Percentiles rank a stretch among this genome's conserved stretches.
Evolutionary conservation across 64 coral and sea anemone species (phyloP).

Genomic region (Montipora cactus): DNA sequence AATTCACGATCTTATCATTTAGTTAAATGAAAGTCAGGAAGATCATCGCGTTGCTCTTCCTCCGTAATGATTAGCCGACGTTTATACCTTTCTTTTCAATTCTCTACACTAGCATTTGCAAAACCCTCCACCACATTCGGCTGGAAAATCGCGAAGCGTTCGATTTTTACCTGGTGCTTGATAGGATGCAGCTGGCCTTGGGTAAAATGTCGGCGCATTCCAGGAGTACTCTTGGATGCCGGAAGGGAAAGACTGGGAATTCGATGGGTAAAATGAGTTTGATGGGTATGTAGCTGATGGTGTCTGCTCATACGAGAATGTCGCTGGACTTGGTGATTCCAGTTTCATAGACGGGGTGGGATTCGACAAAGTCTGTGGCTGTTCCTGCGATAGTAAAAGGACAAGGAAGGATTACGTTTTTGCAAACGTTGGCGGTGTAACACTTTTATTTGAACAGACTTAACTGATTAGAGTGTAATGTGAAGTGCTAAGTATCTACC

Average conservation of each 20-base stretch:
- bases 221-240: slow-evolving; percentile 2
- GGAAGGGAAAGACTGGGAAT: not conserved
- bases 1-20: too few relatives aligned
- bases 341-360: not conserved
- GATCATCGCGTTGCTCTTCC: too few relatives aligned
- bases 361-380: not conserved
- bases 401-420: not conserved
- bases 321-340: not conserved
- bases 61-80: too few relatives aligned
- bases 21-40: too few relatives aligned
- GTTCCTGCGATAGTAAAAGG: not conserved
- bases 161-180: slow-evolving; percentile 5
- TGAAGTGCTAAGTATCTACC: too few relatives aligned
- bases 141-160: not conserved
- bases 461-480: too few relatives aligned
- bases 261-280: not conserved
- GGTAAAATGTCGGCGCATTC: slow-evolving; percentile 10
- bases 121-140: not conserved
- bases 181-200: not conserved
- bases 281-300: not conserved
- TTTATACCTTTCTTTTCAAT: too few relatives aligned
- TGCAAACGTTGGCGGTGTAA: too few relatives aligned
- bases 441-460: too few relatives aligned
- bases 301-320: not conserved
- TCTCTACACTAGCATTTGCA: not conserved